Percentiles rank a stretch among this genome's conserved stretches.
phyloP scores from a whole-genome alignment of 2,797 vertebrate genomes.

The Rhynchonycteris naso region DNA sequence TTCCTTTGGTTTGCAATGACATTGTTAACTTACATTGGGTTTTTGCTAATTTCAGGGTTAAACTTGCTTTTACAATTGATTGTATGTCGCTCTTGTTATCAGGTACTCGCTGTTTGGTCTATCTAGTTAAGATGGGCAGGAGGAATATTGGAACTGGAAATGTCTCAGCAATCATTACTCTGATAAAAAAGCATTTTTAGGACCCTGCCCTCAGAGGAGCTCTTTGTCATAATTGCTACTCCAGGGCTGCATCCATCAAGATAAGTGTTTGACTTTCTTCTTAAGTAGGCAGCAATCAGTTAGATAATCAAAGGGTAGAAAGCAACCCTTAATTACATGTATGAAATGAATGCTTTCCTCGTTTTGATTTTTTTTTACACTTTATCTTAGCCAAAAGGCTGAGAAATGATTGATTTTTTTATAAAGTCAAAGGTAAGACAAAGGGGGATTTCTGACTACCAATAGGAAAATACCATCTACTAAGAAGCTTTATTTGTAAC shows the following conservation, averaged over 20 bases:
- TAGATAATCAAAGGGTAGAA: conserved; percentile 11
- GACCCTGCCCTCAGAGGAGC: not conserved
- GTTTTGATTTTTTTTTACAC: not conserved
- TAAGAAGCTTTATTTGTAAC: conserved; percentile 14
- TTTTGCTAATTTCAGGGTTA: conserved; percentile 46
- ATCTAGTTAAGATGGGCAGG: not conserved
- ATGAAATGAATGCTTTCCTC: conserved; percentile 7
- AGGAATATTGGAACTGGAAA: not conserved
- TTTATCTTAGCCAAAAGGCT: too few relatives aligned
- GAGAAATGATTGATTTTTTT: not conserved
- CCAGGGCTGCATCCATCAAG: not conserved
- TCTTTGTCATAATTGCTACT: not conserved
- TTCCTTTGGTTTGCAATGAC: not conserved
- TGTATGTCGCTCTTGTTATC: not conserved
- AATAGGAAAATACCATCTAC: not conserved
- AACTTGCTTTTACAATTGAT: not conserved
- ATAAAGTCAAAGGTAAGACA: not conserved
- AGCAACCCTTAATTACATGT: conserved; percentile 3
- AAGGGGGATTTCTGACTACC: not conserved
- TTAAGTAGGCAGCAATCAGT: conserved; percentile 22
- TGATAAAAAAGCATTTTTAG: not conserved
- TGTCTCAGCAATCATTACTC: not conserved
- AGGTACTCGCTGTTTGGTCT: not conserved
- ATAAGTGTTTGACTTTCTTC: conserved; percentile 39
- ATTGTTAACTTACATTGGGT: not conserved